Percentiles rank a stretch among this genome's conserved stretches.
phyloP scores from a whole-genome alignment of 2,888 invertebrate species.

The Diadegma fenestrale region DNA sequence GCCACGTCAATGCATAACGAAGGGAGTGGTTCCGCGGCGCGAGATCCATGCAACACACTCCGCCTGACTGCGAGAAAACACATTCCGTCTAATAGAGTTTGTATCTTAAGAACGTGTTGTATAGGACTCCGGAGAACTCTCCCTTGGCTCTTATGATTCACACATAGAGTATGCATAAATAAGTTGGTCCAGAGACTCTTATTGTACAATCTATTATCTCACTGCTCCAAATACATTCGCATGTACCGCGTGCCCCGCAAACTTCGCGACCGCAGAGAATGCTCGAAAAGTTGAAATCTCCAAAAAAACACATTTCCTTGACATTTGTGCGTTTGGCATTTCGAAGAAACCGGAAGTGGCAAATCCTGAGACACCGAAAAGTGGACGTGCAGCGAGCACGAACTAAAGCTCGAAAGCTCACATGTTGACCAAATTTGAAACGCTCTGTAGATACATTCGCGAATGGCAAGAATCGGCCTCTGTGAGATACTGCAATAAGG shows the following conservation, averaged over 20 bases:
- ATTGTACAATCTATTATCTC: slow-evolving; percentile 47
- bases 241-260: not conserved
- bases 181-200: slow-evolving; percentile 7
- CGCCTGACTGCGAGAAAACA: slow-evolving; percentile 28
- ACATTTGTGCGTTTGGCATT: too few relatives aligned
- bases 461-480: slow-evolving; percentile 39
- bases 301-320: too few relatives aligned
- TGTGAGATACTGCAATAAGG: slow-evolving; percentile 35
- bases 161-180: slow-evolving; percentile 29
- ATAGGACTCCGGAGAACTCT: slow-evolving; percentile 39
- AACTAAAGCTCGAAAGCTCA: not conserved
- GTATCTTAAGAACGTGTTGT: slow-evolving; percentile 17
- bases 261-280: too few relatives aligned
- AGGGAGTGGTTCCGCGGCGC: slow-evolving; percentile 64
- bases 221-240: slow-evolving; percentile 13
- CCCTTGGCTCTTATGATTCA: slow-evolving; percentile 54
- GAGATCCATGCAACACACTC: slow-evolving; percentile 13
- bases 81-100: slow-evolving; percentile 62
- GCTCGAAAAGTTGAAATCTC: too few relatives aligned
- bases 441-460: not conserved
- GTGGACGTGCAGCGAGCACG: not conserved
- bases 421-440: not conserved
- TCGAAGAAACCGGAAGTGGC: not conserved
- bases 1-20: slow-evolving; percentile 43
- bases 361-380: not conserved